Conservation (phyloP, 2,797 vertebrate genomes). For the Molossus molossus region DNA sequence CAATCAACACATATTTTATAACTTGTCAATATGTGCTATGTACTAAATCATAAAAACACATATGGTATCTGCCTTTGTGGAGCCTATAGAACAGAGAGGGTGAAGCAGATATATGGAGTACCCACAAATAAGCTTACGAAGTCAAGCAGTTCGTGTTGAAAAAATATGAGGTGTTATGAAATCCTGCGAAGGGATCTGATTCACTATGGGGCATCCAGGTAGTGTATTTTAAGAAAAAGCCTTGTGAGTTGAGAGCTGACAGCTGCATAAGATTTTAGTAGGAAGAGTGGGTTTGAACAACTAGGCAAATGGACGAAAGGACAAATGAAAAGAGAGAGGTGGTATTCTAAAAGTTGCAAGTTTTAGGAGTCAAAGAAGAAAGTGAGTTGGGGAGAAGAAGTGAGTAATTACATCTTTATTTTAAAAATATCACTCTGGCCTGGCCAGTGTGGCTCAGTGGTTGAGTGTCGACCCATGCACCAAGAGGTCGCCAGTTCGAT, state of each 20-base stretch:
- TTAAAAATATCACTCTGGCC: background rate
- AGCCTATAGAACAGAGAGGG: background rate
- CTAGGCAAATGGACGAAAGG: background rate
- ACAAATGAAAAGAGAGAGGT: background rate
- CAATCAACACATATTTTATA: background rate
- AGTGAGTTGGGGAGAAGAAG: background rate
- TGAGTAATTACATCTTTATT: background rate
- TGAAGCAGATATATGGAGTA: background rate
- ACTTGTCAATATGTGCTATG: background rate
- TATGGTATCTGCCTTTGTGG: background rate
- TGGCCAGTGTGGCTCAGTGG: too few species aligned
- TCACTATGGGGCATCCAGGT: background rate
- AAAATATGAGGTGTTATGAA: background rate
- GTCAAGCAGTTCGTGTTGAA: background rate
- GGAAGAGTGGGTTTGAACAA: background rate
- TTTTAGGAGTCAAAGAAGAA: background rate
- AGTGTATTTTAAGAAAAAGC: constrained; percentile 4
- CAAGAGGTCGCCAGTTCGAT: too few species aligned
- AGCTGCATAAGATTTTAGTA: background rate
- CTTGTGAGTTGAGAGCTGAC: background rate
- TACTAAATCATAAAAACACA: background rate
- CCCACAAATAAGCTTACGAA: background rate
- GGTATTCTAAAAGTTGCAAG: background rate
- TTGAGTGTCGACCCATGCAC: too few species aligned
- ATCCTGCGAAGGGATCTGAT: background rate